A percentile compares a stretch with the other conserved stretches of the same genome.
phyloP scores from a whole-genome alignment of 2,888 invertebrate genomes.

The Aphrophora alni region DNA sequence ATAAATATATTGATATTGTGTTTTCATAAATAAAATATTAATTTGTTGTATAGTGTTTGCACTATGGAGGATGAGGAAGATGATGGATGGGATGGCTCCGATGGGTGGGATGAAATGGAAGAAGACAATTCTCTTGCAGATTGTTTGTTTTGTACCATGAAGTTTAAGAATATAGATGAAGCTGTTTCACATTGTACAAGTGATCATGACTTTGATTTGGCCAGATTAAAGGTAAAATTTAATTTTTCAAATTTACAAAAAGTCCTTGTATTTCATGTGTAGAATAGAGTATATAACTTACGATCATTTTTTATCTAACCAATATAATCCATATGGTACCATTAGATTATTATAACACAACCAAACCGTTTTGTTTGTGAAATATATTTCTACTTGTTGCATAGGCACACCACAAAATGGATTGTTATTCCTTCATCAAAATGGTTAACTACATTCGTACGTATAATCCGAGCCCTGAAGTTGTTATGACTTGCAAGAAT shows the following conservation, averaged over 20 bases:
- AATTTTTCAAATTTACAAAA: too few relatives aligned
- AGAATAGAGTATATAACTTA: too few relatives aligned
- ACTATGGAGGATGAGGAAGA: conserved; percentile 34
- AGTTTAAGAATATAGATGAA: conserved; percentile 66
- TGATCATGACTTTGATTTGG: conserved; percentile 70
- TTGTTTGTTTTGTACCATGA: conserved; percentile 77
- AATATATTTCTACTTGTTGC: too few relatives aligned
- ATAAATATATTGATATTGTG: neutral
- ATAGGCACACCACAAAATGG: conserved; percentile 63
- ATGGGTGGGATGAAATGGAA: conserved; percentile 64
- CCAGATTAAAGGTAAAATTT: conserved; percentile 69
- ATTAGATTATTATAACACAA: too few relatives aligned
- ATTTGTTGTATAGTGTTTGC: neutral
- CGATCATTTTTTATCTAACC: too few relatives aligned
- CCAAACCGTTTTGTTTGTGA: too few relatives aligned
- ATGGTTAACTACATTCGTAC: conserved; percentile 80
- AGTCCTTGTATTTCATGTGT: too few relatives aligned
- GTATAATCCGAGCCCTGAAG: conserved; percentile 65
- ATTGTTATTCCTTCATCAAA: conserved; percentile 70
- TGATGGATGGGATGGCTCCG: conserved; percentile 52
- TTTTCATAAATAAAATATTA: neutral
- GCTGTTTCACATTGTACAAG: conserved; percentile 72
- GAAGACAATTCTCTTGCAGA: conserved; percentile 48
- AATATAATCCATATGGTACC: too few relatives aligned
- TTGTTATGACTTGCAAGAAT: conserved; percentile 47